Evolutionary conservation across 2,113 vertebrate species (phyloP).

Genomic region (Chunga burmeisteri): DNA sequence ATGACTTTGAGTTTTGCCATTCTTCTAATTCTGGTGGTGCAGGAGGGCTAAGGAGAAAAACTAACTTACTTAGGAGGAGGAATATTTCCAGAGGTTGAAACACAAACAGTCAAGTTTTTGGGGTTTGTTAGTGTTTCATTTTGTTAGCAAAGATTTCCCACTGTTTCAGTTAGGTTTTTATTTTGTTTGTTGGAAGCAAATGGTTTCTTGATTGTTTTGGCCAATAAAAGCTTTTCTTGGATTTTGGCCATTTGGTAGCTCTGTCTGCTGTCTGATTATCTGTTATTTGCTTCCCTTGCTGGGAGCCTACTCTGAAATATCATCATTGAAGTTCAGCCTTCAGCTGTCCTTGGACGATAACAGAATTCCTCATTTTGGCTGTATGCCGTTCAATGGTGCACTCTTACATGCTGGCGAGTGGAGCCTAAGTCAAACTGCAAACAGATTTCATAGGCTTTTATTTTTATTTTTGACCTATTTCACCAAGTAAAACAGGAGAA

Average conservation of each 20-base stretch:
- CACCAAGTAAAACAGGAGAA: neutral
- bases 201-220: constrained; percentile 23
- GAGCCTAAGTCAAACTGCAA: neutral
- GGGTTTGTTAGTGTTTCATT: neutral
- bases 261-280: neutral
- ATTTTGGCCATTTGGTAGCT: neutral
- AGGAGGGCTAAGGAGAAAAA: neutral
- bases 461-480: neutral
- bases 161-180: neutral
- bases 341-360: neutral
- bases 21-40: neutral
- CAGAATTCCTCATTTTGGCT: neutral
- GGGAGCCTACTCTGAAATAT: neutral
- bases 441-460: neutral
- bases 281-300: neutral
- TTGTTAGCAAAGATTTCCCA: constrained; percentile 12
- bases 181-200: constrained; percentile 23
- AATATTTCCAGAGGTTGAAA: neutral
- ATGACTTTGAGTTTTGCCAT: neutral
- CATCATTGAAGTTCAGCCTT: neutral
- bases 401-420: neutral
- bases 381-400: accelerated
- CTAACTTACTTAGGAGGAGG: neutral
- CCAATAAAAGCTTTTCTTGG: constrained; percentile 57
- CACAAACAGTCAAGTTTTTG: neutral